Evolutionary conservation across 2,113 vertebrate species (phyloP).

Genomic region (Bostrychus sinensis): DNA sequence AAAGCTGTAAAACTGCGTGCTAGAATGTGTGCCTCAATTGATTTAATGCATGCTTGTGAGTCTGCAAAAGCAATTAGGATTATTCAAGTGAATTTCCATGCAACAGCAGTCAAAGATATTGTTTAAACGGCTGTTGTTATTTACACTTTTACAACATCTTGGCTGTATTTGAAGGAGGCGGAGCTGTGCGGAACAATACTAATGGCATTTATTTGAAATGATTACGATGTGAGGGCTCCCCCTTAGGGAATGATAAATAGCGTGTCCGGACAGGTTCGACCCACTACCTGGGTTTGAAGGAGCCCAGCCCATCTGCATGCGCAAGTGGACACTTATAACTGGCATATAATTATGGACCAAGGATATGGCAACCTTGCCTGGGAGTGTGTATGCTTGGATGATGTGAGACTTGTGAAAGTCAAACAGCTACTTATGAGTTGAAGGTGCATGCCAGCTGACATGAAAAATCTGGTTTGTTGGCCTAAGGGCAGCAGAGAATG

Average conservation of each 20-base stretch:
- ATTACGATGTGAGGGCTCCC: conserved; percentile 48
- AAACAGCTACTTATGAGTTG: conserved; percentile 83
- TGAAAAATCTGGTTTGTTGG: conserved; percentile 83
- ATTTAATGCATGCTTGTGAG: background rate
- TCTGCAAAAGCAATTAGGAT: background rate
- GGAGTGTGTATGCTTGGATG: conserved; percentile 67
- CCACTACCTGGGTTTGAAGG: conserved; percentile 68
- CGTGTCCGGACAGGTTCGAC: conserved; percentile 54
- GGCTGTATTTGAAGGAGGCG: background rate
- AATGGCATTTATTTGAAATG: conserved; percentile 56
- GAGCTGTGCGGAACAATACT: conserved; percentile 35
- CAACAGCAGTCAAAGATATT: background rate
- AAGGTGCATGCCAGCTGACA: conserved; percentile 81
- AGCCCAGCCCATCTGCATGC: conserved; percentile 78
- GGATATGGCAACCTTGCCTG: conserved; percentile 81
- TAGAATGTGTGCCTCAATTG: background rate
- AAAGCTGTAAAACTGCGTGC: background rate
- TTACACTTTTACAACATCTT: background rate
- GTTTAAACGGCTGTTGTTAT: conserved; percentile 14
- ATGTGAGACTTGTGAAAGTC: conserved; percentile 84
- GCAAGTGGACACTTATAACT: conserved; percentile 76
- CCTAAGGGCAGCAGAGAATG: conserved; percentile 75
- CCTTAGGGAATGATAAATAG: conserved; percentile 62
- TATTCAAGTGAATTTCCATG: background rate
- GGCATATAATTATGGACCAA: conserved; percentile 80